Evolutionary conservation across 2,113 vertebrate genomes (phyloP), one percentile per base, ranked within the genome.

Genomic region (Gobius niger): DNA sequence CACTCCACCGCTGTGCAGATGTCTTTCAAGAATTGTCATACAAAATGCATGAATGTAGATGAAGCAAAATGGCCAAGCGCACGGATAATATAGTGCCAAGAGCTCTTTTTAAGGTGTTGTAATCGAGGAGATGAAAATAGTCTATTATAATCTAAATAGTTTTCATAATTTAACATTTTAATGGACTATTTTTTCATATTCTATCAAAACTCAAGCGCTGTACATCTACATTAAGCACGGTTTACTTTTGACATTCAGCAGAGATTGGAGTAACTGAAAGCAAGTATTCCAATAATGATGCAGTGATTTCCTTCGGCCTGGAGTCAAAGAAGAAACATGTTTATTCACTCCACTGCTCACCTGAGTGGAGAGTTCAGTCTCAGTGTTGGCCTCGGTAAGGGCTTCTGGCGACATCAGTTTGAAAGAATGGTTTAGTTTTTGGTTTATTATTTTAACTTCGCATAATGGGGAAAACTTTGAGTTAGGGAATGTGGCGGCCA

Each of bases 341-440:
- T 60, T 60, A 60, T 44, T 60, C 57, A 60, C 57, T 60, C 13
- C 57, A 42, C 40, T 60, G 40, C 57, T 42, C 57, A 60, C 14
- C 34, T 60, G 57, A 42, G 53, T 56, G 53, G 53, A 56, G 6
- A 24, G 57, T 60, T 60, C 40, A 60, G 34, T 40, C 8, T 60
- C 40, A 42, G 14, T n/a, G 40, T 1, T 40, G 7, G 15, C 14
- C 57, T 42, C 8, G n/a, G 42, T 14, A 9, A 44, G 40, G 42
- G 34, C 57, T 60, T 14, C 6, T 1, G 40, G 57, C 40, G 9
- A 44, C 40, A n/a, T 60, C 57, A 9, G 40, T 60, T 42, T 42
- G 57, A 60, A 44, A 41, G 24, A 7, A 9, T 19, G 53, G 24
- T 11, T 54, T 24, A 4, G 18, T 54, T 19, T 19, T 60, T 7